Conservation (phyloP, 2,888 invertebrate species). For the Yponomeuta sedellus region DNA sequence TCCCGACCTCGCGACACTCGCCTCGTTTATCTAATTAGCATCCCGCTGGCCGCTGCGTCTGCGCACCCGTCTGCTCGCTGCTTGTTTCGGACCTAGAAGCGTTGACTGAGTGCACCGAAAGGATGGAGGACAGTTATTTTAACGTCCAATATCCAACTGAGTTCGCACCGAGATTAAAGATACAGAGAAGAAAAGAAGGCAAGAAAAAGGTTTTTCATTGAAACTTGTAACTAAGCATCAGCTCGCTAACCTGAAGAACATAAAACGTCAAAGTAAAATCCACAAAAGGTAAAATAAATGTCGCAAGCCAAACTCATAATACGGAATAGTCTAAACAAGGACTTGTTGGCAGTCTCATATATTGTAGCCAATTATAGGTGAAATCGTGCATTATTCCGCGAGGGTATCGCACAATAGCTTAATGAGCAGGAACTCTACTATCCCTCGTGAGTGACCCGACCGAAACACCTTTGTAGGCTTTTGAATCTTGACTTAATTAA, state of each 20-base stretch:
- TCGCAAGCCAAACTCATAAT: not conserved
- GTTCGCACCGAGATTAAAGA: not conserved
- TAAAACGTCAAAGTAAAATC: not conserved
- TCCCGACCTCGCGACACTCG: constrained; percentile 68
- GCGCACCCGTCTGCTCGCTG: constrained; percentile 36
- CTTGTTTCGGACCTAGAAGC: not conserved
- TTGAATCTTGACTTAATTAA: constrained; percentile 5
- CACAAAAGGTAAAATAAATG: constrained; percentile 1
- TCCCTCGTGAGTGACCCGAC: constrained; percentile 17
- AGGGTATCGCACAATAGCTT: constrained; percentile 1
- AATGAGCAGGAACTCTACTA: constrained; percentile 15
- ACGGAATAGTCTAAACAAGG: not conserved
- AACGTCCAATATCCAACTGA: too few species aligned
- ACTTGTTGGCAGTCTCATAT: constrained; percentile 6
- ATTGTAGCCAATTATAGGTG: constrained; percentile 11
- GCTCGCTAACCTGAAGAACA: not conserved
- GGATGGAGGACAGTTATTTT: not conserved
- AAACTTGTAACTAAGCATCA: not conserved
- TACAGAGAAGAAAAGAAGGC: not conserved
- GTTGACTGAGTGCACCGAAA: not conserved
- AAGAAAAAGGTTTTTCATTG: not conserved
- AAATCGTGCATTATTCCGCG: constrained; percentile 13
- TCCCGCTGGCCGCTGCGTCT: constrained; percentile 40
- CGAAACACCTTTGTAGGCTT: constrained; percentile 18
- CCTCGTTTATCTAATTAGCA: constrained; percentile 74